Evolutionary conservation across 2,797 vertebrate species (phyloP), one percentile per base, ranked within the genome.

Genomic region (Hoplostethus atlanticus): DNA sequence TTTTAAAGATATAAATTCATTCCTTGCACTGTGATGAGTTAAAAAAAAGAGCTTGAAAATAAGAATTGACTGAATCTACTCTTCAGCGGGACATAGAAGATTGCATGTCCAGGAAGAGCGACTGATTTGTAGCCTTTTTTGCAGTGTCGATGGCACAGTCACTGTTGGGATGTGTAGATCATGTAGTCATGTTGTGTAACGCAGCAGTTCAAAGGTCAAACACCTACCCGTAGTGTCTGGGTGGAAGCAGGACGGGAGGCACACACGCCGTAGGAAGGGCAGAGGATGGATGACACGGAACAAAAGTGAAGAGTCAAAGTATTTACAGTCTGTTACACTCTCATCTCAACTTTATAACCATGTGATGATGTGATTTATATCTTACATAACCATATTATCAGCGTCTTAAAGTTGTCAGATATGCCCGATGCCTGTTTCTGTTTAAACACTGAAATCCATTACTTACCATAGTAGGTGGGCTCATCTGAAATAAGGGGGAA

Each of bases 161-260:
- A 36, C 10, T 50, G 21, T 47, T 11, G 10, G 25, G 11, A 52
- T 63, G 61, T 50, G 13, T 25, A 28, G 46, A n/a, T 21, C 21
- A 21, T 21, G 21, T 1, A 6, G 58, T 21, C 6, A 21, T 53
- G 10, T 53, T 38, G 9, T 51, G 10, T 28, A 36, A 64, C 11
- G 4, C 12, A 50, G 17, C 55, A 11, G 10, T 8, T 13, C 13
- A 31, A 50, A 60, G 60, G 47, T 60, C 5, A 65, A 52, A 59
- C 16, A 88, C 89, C 3, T 85, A 93, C 92, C 83, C 0, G 86
- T 76, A 0, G 83, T 51, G 68, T 89, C 92, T 93, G 79, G 4
- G 47, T 53, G 52, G 69, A 28, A 8, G 36, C 44, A 51, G 17
- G 40, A 25, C 0, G 65, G 21, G 69, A 53, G 10, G 21, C 21